These are phyloP conservation scores for Pelecanus crispus DNA, from an alignment of 2,113 vertebrate species.

Conservation along the genomic window DNA sequence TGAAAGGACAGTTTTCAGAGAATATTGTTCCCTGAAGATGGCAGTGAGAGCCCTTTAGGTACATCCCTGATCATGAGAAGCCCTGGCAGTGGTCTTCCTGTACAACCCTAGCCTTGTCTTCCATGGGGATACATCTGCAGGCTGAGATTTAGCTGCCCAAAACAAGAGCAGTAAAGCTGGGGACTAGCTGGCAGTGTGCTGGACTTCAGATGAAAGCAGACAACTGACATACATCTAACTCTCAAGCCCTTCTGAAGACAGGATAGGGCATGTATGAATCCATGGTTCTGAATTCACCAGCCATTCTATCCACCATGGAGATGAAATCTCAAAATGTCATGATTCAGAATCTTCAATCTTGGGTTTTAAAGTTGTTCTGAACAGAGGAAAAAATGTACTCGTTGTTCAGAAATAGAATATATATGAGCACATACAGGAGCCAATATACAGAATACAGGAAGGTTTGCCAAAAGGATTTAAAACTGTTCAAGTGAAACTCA, in stretches of 20 bases:
- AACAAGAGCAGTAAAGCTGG: neutral
- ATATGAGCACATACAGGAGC: neutral
- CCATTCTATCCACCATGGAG: neutral
- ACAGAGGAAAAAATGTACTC: neutral
- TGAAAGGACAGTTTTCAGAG: neutral
- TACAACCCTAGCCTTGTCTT: neutral
- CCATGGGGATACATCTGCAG: neutral
- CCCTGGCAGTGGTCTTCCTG: neutral
- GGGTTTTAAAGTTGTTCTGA: neutral
- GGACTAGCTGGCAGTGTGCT: neutral
- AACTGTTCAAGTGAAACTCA: neutral
- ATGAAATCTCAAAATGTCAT: neutral
- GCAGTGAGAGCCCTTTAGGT: neutral
- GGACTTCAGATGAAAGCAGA: neutral
- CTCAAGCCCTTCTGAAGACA: neutral
- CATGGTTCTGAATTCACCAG: neutral
- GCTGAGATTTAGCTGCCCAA: neutral
- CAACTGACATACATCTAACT: fast-evolving
- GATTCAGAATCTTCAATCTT: neutral
- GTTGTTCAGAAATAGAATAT: neutral
- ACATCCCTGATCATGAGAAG: neutral
- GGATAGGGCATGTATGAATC: neutral
- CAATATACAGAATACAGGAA: neutral
- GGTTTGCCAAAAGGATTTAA: neutral
- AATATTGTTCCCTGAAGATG: neutral